Base-by-base conservation (phyloP, 1,140 invertebrate species). In the Drosophila ohnishii region DNA sequence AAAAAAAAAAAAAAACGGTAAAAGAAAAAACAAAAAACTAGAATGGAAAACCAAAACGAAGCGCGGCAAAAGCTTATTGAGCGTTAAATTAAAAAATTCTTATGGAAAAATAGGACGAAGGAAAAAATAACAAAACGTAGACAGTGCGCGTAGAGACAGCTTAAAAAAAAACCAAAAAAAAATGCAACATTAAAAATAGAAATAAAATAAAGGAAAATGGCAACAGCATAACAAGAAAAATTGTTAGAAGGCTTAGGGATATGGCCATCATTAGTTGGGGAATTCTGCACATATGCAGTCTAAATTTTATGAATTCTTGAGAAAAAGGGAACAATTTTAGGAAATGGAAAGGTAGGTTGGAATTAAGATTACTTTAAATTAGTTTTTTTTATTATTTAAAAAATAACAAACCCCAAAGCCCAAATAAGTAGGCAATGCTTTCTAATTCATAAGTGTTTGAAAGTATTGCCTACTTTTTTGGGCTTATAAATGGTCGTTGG, bases 1-100 rank as follows among this genome's bases (percentile, higher is more conserved):
- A n/a, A n/a, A n/a, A 62, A 9, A 40, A 70, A 72, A 50, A 78
- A 50, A 61, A 65, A 72, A 22, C 1, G 47, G 30, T 25, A 47
- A 5, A 30, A 50, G 57, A 34, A 66, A 56, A 65, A 72, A 78
- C 22, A 2, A 51, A 64, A 35, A 70, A 70, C 39, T 44, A 51
- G 66, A 45, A 61, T 30, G 60, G 11, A 69, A 64, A 69, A 65
- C 61, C 60, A 84, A 80, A 78, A 63, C 55, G 59, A 72, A 80
- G 75, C 75, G 78, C 64, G 83, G 78, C 82, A 72, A 75, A 75
- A 85, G 75, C 85, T 89, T 89, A 90, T 89, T 90, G 81, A 82
- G 86, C 86, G 86, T 90, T 89, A 90, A 90, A 90, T 90, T 90
- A 88, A 84, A 85, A 89, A 90, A 85, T 89, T 88, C 80, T 83